phyloP scores from a whole-genome alignment of 1,140 invertebrate genomes.

The Drosophila nikananu region DNA sequence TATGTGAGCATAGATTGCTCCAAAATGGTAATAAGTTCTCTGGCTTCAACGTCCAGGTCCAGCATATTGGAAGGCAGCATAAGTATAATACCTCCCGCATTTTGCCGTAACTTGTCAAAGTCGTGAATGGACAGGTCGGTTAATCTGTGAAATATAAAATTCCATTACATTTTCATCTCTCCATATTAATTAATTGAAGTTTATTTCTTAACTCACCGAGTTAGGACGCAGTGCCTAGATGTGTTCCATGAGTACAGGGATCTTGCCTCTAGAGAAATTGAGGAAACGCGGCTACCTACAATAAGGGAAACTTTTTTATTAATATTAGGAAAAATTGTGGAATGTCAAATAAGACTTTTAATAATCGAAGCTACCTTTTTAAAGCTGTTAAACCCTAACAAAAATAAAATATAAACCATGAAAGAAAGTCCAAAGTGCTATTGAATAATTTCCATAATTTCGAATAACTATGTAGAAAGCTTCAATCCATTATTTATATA shows the following conservation, averaged over 20 bases:
- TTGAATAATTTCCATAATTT: constrained; percentile 1
- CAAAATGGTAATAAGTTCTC: constrained; percentile 92
- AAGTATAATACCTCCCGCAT: constrained; percentile 94
- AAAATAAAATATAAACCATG: not conserved
- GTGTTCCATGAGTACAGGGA: constrained; percentile 94
- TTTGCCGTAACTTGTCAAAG: constrained; percentile 91
- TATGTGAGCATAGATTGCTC: constrained; percentile 94
- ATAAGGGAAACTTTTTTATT: not conserved
- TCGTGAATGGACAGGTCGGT: constrained; percentile 92
- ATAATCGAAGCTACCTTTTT: not conserved
- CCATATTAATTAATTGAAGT: not conserved
- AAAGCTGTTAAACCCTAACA: not conserved
- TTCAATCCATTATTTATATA: not conserved
- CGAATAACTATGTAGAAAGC: too few relatives aligned
- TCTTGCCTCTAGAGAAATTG: constrained; percentile 94
- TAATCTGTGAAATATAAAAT: constrained; percentile 85
- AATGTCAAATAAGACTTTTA: not conserved
- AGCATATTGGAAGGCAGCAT: constrained; percentile 92
- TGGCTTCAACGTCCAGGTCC: constrained; percentile 88
- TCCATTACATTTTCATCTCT: not conserved
- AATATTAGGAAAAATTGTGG: not conserved
- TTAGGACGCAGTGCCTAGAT: constrained; percentile 94
- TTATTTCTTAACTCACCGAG: constrained; percentile 76
- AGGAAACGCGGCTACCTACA: constrained; percentile 91
- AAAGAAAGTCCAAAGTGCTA: not conserved